A percentile compares a stretch with the other conserved stretches of the same genome.
These are phyloP conservation scores for Clostera curtula DNA, from an alignment of 2,888 invertebrate genomes.

Conservation along the genomic window DNA sequence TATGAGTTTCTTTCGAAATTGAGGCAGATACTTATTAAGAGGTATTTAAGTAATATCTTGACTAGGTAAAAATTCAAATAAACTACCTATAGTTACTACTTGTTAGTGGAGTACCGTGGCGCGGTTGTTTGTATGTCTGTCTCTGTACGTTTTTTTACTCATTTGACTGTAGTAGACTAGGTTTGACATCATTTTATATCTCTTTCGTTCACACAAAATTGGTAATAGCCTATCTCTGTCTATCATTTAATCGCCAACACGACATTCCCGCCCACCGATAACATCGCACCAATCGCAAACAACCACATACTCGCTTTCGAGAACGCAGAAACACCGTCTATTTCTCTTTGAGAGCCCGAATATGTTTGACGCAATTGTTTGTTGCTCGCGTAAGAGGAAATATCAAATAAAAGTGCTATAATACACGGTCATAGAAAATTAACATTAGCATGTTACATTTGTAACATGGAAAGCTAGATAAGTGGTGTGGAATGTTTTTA, in stretches of 20 bases:
- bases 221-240: constrained; percentile 18
- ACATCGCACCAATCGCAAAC: constrained; percentile 39
- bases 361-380: constrained; percentile 57
- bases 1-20: too few relatives aligned
- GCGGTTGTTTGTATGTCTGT: constrained; percentile 7
- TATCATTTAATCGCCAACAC: constrained; percentile 18
- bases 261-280: constrained; percentile 31
- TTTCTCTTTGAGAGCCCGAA: constrained; percentile 43
- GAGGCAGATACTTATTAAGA: too few relatives aligned
- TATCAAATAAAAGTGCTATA: constrained; percentile 44
- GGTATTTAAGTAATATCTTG: too few relatives aligned
- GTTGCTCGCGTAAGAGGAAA: constrained; percentile 38
- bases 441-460: constrained; percentile 44
- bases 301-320: constrained; percentile 54
- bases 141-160: constrained; percentile 1
- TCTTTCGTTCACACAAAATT: constrained; percentile 11
- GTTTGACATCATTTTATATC: constrained; percentile 10
- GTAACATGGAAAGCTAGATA: constrained; percentile 29
- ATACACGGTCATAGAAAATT: constrained; percentile 30
- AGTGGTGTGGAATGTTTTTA: constrained; percentile 37
- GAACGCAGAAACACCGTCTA: constrained; percentile 35
- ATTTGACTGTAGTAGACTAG: constrained; percentile 6
- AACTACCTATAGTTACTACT: too few relatives aligned
- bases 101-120: too few relatives aligned
- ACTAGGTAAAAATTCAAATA: too few relatives aligned